Conservation (phyloP, 2,888 invertebrate species). For the Nematopogon swammerdamellus region DNA sequence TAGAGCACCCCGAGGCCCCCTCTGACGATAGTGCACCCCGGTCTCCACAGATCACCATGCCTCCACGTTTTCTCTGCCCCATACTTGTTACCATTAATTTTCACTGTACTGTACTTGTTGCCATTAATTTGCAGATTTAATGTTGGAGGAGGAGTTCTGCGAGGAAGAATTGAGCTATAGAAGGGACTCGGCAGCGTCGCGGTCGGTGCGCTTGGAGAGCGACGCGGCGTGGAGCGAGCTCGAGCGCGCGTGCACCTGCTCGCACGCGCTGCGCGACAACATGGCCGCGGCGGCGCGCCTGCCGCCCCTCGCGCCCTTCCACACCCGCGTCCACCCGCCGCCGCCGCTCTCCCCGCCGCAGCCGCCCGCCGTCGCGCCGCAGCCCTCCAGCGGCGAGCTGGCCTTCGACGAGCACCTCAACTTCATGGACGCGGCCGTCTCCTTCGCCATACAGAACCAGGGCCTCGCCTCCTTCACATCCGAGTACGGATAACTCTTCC, state of each 20-base stretch:
- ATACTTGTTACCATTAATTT: no score
- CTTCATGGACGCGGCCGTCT: conserved; percentile 70
- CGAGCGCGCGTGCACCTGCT: background rate
- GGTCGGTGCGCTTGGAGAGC: no score
- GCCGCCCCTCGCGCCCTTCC: background rate
- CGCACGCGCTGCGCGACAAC: background rate
- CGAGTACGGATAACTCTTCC: conserved; percentile 44
- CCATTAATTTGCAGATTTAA: no score
- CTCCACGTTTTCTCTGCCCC: no score
- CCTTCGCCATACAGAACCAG: conserved; percentile 70
- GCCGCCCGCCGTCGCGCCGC: background rate
- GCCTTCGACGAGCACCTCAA: conserved; percentile 46
- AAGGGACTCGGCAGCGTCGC: no score
- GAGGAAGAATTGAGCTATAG: no score
- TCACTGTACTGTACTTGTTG: no score
- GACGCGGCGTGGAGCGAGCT: background rate
- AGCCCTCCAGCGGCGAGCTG: no score
- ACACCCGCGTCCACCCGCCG: background rate
- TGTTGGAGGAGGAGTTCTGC: no score
- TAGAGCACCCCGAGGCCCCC: no score
- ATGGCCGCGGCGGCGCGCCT: background rate
- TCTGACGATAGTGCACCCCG: no score
- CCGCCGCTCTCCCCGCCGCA: background rate
- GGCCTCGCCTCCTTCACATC: conserved; percentile 57
- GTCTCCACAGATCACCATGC: no score